Evolutionary conservation across 1,140 invertebrate genomes (phyloP), one percentile per base, ranked within the genome.

Genomic region (Euura saliciscinereae): DNA sequence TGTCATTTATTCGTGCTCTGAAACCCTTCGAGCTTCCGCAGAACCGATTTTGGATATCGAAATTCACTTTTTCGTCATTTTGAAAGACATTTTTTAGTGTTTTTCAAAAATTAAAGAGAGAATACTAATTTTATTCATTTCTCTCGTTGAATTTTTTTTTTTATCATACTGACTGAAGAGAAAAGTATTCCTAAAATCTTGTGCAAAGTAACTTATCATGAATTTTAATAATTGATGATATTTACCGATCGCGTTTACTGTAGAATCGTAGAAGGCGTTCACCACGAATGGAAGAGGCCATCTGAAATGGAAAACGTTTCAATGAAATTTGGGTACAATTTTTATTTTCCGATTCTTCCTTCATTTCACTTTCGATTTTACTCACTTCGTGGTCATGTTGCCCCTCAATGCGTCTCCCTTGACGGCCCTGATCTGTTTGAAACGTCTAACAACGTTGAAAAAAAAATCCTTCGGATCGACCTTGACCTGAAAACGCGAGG

Each of bases 211-310:
- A 28, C 28, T 28, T 28, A 28, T 28, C 28, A 28, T 28, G 0
- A 28, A 28, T 28, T 28, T 28, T 1, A 28, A 28, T 28, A 28
- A 28, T 28, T 28, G 28, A 28, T 1, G 28, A 28, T 28, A 28
- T 28, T 28, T 87, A 92, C 91, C 90, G 70, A 93, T 91, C 67
- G 89, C 88, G 79, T 93, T 92, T 68, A 90, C 87, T 67, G 90
- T 89, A 2, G 89, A 86, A 78, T 91, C 90, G 81, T 93, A 93
- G 82, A 91, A 93, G 6, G 89, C 89, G 77, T 87, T 89, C 11
- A 90, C 86, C n/a, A 86, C 82, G 73, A 86, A 89, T 2, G 89
- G 89, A 77, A 87, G 85, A 4, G 87, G 85, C 78, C 85, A 87
- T 46, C 86, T 87, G 73, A 7, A 74, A 28, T 28, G 28, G 28